Base-by-base conservation (phyloP, 2,888 invertebrate species). In the Rapana venosa region DNA sequence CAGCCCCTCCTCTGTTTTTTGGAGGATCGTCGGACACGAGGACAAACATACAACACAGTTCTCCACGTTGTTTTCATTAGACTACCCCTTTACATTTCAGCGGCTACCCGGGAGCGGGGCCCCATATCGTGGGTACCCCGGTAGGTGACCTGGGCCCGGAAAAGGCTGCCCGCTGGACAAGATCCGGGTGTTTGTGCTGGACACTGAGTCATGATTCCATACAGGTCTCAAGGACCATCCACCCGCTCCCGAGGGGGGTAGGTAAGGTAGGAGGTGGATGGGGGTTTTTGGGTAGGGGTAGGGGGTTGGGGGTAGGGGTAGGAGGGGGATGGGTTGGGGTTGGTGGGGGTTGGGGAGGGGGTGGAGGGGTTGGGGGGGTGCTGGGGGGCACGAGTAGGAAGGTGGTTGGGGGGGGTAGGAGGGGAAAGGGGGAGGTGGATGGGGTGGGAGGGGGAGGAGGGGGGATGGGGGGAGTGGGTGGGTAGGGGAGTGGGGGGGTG, bases 141-240 rank as follows among this genome's bases (percentile, higher is more conserved):
- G 99, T 56, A 99, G 95, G 96, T 98, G 87, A 99, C 99, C 96
- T 99, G 99, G 99, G 97, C 98, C 66, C 98, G 98, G 96, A 98
- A 97, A 96, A 97, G 97, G 92, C 97, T 98, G 95, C 98, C 99
- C 96, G 98, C 99, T 98, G 92, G 97, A 97, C 92, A 98, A 98
- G 96, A 98, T 99, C 89, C 97, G 97, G 88, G 99, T 96, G 90
- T 99, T 99, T 97, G 99, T 99, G 20, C 96, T 99, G 93, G 99
- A 99, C 96, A 99, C 99, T 11, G 99, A 99, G 98, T 99, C 0
- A 99, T 99, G 99, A 99, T 99, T 98, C 98, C 32, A 98, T 98
- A 32, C 99, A 99, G 96, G 99, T 1, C 99, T 99, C 96, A 98
- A 98, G 96, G 99, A 99, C 96, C 98, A 95, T 99, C 99, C 94